Conservation (phyloP, 2,797 vertebrate species). For the Huso huso region DNA sequence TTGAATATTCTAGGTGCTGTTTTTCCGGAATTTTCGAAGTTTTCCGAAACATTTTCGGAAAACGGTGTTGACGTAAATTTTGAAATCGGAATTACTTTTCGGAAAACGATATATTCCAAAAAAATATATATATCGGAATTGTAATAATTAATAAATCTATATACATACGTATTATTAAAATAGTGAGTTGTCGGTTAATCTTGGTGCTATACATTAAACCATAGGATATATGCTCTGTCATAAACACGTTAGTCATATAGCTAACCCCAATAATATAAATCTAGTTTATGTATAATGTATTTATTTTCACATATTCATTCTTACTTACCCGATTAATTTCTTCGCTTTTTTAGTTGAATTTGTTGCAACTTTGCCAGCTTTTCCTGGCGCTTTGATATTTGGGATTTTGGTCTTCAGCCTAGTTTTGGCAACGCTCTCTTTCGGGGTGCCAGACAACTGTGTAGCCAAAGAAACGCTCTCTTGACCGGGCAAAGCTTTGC, state of each 20-base stretch:
- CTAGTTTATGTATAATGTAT: background rate
- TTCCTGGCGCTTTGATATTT: background rate
- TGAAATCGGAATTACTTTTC: too few species aligned
- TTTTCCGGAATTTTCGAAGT: too few species aligned
- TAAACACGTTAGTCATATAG: too few species aligned
- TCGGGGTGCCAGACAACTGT: background rate
- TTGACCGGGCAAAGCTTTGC: background rate
- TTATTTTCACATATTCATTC: background rate
- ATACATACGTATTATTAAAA: background rate
- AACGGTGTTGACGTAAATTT: too few species aligned
- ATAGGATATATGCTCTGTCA: too few species aligned
- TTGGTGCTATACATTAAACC: too few species aligned
- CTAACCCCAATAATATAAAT: too few species aligned
- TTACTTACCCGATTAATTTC: slow-evolving; percentile 17
- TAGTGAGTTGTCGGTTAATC: too few species aligned
- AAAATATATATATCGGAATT: too few species aligned
- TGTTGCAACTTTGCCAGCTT: background rate
- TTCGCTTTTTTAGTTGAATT: background rate
- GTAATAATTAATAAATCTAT: background rate
- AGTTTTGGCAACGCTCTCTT: background rate
- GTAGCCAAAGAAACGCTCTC: background rate
- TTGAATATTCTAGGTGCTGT: too few species aligned
- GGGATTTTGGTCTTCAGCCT: background rate
- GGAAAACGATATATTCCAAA: too few species aligned
- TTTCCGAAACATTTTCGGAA: too few species aligned